phyloP scores from a whole-genome alignment of 2,888 invertebrate species.

The Axea sp. region DNA sequence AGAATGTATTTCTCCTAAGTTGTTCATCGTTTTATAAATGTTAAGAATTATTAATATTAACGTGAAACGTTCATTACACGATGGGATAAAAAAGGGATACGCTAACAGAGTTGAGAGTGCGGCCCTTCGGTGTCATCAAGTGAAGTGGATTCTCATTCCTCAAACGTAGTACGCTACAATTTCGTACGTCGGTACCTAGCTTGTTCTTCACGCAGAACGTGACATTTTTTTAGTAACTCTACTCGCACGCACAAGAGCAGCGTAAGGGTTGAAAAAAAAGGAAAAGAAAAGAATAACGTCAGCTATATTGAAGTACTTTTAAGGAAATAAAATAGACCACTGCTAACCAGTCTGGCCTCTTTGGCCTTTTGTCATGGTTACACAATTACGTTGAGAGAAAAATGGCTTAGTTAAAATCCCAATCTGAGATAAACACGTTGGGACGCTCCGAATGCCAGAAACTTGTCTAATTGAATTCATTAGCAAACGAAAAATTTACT shows the following conservation, averaged over 20 bases:
- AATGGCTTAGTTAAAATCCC: conserved; percentile 60
- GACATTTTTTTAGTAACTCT: conserved; percentile 62
- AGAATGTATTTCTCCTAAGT: no score
- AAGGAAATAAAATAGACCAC: conserved; percentile 32
- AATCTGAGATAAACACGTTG: conserved; percentile 60
- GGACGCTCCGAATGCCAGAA: conserved; percentile 55
- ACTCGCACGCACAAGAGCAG: conserved; percentile 26
- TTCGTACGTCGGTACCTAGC: conserved; percentile 17
- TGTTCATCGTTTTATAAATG: no score
- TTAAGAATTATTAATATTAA: no score
- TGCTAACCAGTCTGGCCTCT: conserved; percentile 17
- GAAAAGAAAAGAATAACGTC: conserved; percentile 37
- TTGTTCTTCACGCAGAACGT: conserved; percentile 52
- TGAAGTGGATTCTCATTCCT: conserved; percentile 55
- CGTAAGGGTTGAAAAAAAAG: background rate
- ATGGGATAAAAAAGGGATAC: no score
- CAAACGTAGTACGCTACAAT: conserved; percentile 54
- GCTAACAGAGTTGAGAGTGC: no score
- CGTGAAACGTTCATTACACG: no score
- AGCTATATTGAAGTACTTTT: conserved; percentile 60
- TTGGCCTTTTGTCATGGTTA: conserved; percentile 43
- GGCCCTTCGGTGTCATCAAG: conserved; percentile 63
- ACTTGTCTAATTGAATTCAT: conserved; percentile 63
- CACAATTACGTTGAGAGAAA: conserved; percentile 45
- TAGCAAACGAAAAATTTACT: conserved; percentile 43